Evolutionary conservation across 2,888 invertebrate genomes (phyloP).

Genomic region (Ophion slaviceki): DNA sequence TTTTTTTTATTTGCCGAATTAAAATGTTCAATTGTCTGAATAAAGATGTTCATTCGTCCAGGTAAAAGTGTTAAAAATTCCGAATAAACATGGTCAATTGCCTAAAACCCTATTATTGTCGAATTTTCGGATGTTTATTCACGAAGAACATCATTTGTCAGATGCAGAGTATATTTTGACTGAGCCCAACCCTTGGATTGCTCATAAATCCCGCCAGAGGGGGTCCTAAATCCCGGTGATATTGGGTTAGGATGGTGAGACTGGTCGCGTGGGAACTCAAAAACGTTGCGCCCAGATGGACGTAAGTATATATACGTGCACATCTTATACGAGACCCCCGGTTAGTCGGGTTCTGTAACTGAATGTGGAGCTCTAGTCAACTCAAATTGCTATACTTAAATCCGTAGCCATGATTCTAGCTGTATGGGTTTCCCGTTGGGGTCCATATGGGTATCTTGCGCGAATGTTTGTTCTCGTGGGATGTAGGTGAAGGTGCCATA

Average conservation of each 20-base stretch:
- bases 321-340: slow-evolving; percentile 25
- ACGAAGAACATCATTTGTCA: no score
- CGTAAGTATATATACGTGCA: neutral
- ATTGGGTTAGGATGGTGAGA: slow-evolving; percentile 27
- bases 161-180: neutral
- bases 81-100: no score
- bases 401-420: slow-evolving; percentile 22
- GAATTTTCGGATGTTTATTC: no score
- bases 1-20: no score
- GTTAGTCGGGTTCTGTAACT: neutral
- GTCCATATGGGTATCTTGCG: slow-evolving; percentile 23
- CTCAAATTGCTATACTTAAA: slow-evolving; percentile 33
- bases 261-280: slow-evolving; percentile 63
- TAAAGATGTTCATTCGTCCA: no score
- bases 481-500: slow-evolving; percentile 73
- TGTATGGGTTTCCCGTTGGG: slow-evolving; percentile 49
- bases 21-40: no score
- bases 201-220: neutral
- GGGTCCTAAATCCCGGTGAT: no score
- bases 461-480: slow-evolving; percentile 61
- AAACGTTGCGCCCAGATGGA: neutral
- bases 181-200: neutral
- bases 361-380: slow-evolving; percentile 1
- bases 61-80: no score
- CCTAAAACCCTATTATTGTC: no score